These are phyloP conservation scores for Laticauda laticaudata DNA, from an alignment of 2,113 vertebrate species.

Conservation along the genomic window DNA sequence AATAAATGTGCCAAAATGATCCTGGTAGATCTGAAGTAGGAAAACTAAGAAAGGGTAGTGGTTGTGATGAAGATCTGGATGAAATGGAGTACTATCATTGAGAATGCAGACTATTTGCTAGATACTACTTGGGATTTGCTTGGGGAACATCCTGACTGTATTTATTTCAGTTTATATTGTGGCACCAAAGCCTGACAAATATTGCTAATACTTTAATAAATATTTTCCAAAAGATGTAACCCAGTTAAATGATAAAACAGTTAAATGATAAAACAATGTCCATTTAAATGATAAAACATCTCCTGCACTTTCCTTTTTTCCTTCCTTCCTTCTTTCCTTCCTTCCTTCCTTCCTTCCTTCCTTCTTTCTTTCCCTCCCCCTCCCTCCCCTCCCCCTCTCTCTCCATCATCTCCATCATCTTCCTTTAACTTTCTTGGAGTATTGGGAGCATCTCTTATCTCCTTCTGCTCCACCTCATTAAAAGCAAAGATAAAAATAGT, in stretches of 20 bases:
- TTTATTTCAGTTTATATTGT: neutral
- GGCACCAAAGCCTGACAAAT: neutral
- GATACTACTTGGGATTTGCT: neutral
- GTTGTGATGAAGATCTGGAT: neutral
- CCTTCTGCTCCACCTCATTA: conserved; percentile 32
- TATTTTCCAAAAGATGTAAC: neutral
- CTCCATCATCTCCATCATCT: neutral
- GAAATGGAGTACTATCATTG: neutral
- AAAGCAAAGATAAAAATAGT: conserved; percentile 38
- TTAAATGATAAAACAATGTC: neutral
- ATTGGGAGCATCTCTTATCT: conserved; percentile 53
- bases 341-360: neutral
- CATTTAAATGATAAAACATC: neutral
- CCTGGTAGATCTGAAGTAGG: neutral
- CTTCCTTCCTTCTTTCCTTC: neutral
- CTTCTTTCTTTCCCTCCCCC: neutral
- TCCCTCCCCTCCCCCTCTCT: neutral
- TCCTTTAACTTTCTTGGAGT: conserved; percentile 33
- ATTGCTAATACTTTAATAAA: neutral
- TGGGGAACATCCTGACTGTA: neutral
- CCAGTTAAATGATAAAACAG: neutral
- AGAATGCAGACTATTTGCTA: neutral
- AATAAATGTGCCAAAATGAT: neutral
- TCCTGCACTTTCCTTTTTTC: neutral
- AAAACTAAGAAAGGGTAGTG: neutral